Evolutionary conservation across 2,113 vertebrate species (phyloP), one percentile per base, ranked within the genome.

Genomic region (Oxyura jamaicensis): DNA sequence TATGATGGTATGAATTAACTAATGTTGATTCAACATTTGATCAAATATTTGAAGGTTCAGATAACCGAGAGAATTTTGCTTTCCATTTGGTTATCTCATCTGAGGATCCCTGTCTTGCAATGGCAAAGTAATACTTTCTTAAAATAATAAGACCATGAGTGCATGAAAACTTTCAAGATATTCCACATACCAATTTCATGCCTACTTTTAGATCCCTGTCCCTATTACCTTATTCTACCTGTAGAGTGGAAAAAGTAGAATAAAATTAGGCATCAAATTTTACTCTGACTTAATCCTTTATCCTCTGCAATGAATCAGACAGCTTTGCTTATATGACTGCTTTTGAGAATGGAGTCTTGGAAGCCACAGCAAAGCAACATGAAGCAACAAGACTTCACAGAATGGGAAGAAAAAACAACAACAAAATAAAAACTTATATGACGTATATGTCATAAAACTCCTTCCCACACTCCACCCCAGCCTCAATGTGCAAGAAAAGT

Each of bases 271-370:
- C 20, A 84, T 67, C 20, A 52, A 13, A 48, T 73, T 86, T 66
- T 52, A 69, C 68, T 73, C 6, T 81, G 62, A 42, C 50, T 39
- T 55, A 85, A 46, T 63, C 20, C 2, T 10, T 65, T 84, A 79
- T 5, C 4, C 8, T 78, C 12, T n/a, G 3, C 1, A 15, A 35
- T 41, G 18, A 72, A 44, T 60, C 33, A 31, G 5, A 31, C 2
- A 53, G 10, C 42, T 68, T 78, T 88, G 5, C 7, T 79, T 73
- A 8, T 12, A 19, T n/a, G 17, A 13, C 7, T 33, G 5, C 9
- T 52, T 46, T 11, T 11, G 6, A 59, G 10, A 72, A 2, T 39
- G 2, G 3, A 2, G 3, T 1, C 12, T 60, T 63, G 4, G 11
- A 78, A 78, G n/a, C 59, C 4, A 55, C 11, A 72, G 19, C 3